Base-by-base conservation (phyloP, 2,888 invertebrate species). In the Thera obeliscata region DNA sequence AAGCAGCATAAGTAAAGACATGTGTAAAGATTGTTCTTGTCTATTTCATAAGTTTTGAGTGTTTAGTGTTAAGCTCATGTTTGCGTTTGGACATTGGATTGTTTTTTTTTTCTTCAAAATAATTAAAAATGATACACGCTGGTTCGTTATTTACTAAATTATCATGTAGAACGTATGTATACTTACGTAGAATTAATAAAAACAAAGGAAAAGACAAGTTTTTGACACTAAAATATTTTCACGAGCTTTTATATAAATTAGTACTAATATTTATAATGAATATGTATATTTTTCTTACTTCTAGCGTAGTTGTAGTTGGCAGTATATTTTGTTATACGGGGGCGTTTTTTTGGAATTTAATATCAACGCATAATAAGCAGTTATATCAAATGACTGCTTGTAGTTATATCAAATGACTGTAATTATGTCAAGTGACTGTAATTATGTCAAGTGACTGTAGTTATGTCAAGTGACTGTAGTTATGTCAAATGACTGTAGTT, bases 1-100 rank as follows among this genome's bases (percentile, higher is more conserved):
- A 82, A 90, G 93, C 92, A 92, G 92, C 93, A 93, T 75, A 83
- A 83, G 88, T 89, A 93, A 93, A 93, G 93, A 93, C 93, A 93
- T 88, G 80, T 76, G 74, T 84, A 83, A 79, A 79, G 76, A 75
- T 86, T 80, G 81, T 83, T 85, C 82, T 81, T 66, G 69, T 63
- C 69, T 78, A 82, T 78, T 82, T 65, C 41, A 55, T 87, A 88
- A 83, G 85, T 84, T 87, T 70, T 86, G 87, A 77, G 88, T 90
- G 90, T 87, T 81, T 89, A 86, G 85, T 62, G 41, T 76, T 87
- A 85, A 85, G 81, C 79, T 67, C 65, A 73, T 71, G 72, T 72
- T 72, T 74, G 78, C 73, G 68, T 78, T 79, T 77, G 71, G 77
- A 70, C 74, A 81, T 83, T 82, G 85, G 85, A 87, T 80, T 87